Evolutionary conservation across 1,140 invertebrate species (phyloP), one percentile per base, ranked within the genome.

Genomic region (Aplysia californica): DNA sequence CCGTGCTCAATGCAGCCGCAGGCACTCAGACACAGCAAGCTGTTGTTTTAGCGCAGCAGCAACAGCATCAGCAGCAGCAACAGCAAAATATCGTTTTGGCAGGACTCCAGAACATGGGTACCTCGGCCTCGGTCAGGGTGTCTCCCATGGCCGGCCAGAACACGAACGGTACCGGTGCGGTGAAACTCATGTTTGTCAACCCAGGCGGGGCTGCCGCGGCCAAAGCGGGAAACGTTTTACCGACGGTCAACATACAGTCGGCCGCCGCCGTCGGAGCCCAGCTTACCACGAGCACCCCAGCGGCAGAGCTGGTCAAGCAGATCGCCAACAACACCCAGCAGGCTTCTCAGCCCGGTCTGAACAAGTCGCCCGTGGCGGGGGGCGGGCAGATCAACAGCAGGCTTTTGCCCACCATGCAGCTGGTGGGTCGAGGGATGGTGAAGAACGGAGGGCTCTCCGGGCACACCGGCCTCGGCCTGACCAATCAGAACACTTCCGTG

Each of bases 231-330:
- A n/a, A n/a, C n/a, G n/a, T n/a, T n/a, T n/a, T n/a, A n/a, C n/a
- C n/a, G n/a, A n/a, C n/a, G n/a, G n/a, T n/a, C n/a, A n/a, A n/a
- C n/a, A n/a, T n/a, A n/a, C n/a, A n/a, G n/a, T n/a, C n/a, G n/a
- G n/a, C n/a, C n/a, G n/a, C n/a, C n/a, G n/a, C n/a, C n/a, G 36
- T 35, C 33, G 10, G 56, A 33, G 29, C 20, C 38, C 71, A 74
- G 38, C 50, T 33, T 18, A 56, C 36, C 20, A 73, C 35, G 2
- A 73, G 21, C 35, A 73, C 71, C 31, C 71, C 71, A 39, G 71
- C 71, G 2, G 55, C 71, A 61, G 71, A 73, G 59, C 26, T 73
- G 23, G 71, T 73, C 20, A 73, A 73, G 23, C 71, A 73, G 39
- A 61, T 73, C 2, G 58, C 58, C 10, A 64, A 39, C 26, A 73